Evolutionary conservation across 2,888 invertebrate species (phyloP).

Genomic region (Ophion ellenae): DNA sequence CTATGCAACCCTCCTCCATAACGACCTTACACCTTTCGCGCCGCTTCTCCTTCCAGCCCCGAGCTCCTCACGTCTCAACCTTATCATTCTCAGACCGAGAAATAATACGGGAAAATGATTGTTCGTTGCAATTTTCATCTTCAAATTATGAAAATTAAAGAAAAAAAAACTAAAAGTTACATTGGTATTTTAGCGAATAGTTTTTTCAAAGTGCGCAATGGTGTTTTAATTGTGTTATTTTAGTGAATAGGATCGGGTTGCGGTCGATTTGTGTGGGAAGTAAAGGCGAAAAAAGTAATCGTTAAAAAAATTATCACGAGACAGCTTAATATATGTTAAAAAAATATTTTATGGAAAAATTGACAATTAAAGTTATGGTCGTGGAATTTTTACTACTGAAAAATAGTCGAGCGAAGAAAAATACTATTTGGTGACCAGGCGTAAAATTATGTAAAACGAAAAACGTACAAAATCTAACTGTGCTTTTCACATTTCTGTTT

Average conservation of each 20-base stretch:
- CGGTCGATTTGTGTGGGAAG: too few species aligned
- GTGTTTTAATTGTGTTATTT: too few species aligned
- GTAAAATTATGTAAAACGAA: neutral
- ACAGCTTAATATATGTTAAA: too few species aligned
- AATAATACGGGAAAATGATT: neutral
- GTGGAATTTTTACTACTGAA: neutral
- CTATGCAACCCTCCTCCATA: constrained; percentile 18
- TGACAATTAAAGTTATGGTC: neutral
- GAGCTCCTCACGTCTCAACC: neutral
- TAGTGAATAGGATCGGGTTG: too few species aligned
- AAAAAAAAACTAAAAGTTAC: neutral
- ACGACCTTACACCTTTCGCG: constrained; percentile 1
- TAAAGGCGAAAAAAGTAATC: too few species aligned
- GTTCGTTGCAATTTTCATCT: neutral
- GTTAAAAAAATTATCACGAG: too few species aligned
- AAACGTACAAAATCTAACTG: constrained; percentile 9
- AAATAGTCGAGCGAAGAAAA: too few species aligned
- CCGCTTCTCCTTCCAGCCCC: constrained; percentile 1
- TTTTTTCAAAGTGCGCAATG: neutral
- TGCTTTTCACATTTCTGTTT: constrained; percentile 72
- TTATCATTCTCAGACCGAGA: neutral
- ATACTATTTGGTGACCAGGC: neutral
- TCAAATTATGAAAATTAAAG: neutral
- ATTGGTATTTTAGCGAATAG: neutral
- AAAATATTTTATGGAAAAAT: neutral